These are phyloP conservation scores for Diplazon laetatorius DNA, from an alignment of 2,888 invertebrate species.

Conservation along the genomic window DNA sequence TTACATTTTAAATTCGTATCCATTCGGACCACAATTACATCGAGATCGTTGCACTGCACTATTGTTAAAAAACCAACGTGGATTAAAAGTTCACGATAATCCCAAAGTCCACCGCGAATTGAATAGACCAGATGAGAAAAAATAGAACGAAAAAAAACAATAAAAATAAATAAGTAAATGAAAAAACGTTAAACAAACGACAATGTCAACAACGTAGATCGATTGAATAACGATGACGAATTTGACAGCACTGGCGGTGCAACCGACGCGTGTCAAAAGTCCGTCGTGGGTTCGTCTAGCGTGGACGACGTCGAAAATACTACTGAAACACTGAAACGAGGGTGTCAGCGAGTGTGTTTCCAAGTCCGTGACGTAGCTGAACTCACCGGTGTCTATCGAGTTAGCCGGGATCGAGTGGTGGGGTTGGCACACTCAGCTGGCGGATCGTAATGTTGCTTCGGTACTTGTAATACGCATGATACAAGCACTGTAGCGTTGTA, in stretches of 20 bases:
- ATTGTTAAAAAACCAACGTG: too few species aligned
- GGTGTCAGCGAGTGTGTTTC: conserved; percentile 41
- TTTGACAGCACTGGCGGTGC: conserved; percentile 47
- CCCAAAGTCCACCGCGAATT: neutral
- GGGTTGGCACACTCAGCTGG: conserved; percentile 23
- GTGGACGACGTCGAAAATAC: conserved; percentile 44
- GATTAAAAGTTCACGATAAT: neutral
- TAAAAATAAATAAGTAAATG: neutral
- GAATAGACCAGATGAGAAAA: neutral
- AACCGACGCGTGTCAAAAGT: conserved; percentile 16
- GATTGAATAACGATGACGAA: conserved; percentile 29
- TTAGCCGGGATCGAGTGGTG: conserved; percentile 24
- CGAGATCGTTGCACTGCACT: conserved; percentile 3
- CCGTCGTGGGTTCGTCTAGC: conserved; percentile 30
- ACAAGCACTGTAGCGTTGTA: neutral
- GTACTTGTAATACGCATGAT: neutral
- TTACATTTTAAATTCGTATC: too few species aligned
- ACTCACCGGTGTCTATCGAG: conserved; percentile 47
- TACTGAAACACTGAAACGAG: conserved; percentile 41
- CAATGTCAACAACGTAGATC: conserved; percentile 2
- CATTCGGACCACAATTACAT: neutral
- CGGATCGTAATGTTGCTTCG: too few species aligned
- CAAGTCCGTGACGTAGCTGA: conserved; percentile 38
- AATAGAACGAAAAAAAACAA: neutral
- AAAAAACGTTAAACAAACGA: neutral